Percentiles rank a stretch among this genome's conserved stretches.
Evolutionary conservation across 2,113 vertebrate species (phyloP).

Genomic region (Pungitius pungitius): DNA sequence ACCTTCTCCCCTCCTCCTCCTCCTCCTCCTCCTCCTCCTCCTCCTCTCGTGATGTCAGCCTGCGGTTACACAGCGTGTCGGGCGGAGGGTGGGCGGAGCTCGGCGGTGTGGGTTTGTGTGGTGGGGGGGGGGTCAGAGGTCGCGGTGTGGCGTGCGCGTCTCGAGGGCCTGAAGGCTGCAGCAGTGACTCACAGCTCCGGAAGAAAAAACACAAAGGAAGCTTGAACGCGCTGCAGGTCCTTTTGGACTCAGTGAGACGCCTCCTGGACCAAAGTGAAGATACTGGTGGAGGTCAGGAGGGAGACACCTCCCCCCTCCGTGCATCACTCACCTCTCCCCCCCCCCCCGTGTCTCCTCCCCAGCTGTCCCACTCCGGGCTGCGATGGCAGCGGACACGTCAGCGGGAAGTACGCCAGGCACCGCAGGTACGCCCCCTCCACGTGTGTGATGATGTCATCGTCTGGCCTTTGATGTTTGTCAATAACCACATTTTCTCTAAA

Average conservation of each 20-base stretch:
- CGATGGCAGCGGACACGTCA: constrained; percentile 96
- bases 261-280: too few relatives aligned
- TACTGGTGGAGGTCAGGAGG: too few relatives aligned
- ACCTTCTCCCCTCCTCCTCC: neutral
- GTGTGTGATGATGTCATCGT: neutral
- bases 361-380: constrained; percentile 98
- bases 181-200: constrained; percentile 50
- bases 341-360: constrained; percentile 50
- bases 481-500: too few relatives aligned
- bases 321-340: too few relatives aligned
- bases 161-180: constrained; percentile 29
- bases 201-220: constrained; percentile 3
- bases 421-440: constrained; percentile 85
- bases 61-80: constrained; percentile 27
- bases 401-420: constrained; percentile 97
- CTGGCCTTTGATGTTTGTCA: too few relatives aligned
- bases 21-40: neutral
- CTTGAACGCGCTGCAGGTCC: neutral
- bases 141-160: constrained; percentile 21
- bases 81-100: constrained; percentile 48
- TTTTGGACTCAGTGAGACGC: too few relatives aligned
- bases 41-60: constrained; percentile 38
- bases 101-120: neutral
- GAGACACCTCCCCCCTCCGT: too few relatives aligned
- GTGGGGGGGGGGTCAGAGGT: constrained; percentile 36